phyloP scores from a whole-genome alignment of 2,797 vertebrate species.

The Graptemys geographica region DNA sequence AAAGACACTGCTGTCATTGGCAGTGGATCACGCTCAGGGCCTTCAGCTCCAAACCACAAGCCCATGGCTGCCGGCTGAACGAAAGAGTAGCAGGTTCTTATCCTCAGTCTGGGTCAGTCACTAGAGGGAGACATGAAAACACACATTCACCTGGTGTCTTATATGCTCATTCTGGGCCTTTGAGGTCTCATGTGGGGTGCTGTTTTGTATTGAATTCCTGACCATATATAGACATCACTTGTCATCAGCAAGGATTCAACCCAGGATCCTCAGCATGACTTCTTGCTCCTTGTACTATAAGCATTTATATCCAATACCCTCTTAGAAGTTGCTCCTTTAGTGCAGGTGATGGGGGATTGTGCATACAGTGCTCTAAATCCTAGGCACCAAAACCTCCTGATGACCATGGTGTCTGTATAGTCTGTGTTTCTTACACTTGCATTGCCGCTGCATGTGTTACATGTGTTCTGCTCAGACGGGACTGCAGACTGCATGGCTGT shows the following conservation, averaged over 20 bases:
- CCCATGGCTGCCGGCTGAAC: neutral
- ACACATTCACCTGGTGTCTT: neutral
- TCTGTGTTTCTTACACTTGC: neutral
- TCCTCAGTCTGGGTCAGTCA: neutral
- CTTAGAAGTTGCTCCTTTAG: neutral
- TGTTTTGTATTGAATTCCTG: neutral
- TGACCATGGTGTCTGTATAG: accelerated
- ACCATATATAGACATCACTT: neutral
- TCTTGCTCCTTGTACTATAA: neutral
- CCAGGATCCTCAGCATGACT: neutral
- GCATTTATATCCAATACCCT: neutral
- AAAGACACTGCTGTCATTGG: neutral
- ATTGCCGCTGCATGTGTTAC: neutral
- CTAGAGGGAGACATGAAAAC: neutral
- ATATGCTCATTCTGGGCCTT: neutral
- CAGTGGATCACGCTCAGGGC: neutral
- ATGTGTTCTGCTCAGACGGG: neutral
- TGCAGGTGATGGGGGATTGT: neutral
- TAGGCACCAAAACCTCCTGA: neutral
- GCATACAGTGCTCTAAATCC: neutral
- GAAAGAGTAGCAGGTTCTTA: neutral
- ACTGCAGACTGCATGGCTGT: neutral
- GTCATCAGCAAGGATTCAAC: neutral
- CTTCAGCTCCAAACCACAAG: neutral
- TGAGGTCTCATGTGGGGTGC: neutral